Percentiles rank a stretch among this genome's conserved stretches.
These are phyloP conservation scores for Orchesellides sinensis DNA, from an alignment of 2,888 invertebrate species.

Conservation along the genomic window DNA sequence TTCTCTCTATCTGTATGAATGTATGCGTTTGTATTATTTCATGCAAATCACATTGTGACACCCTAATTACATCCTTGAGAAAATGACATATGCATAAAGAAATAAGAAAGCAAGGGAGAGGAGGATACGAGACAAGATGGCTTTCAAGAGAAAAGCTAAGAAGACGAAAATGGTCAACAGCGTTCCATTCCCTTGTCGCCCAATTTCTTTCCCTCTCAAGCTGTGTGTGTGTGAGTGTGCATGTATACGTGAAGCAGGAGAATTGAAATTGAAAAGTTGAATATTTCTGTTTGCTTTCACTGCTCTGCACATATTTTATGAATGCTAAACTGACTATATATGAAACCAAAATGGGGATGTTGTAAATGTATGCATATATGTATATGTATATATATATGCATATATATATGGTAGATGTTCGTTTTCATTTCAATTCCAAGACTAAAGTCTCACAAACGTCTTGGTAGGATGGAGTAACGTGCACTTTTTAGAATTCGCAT, in stretches of 20 bases:
- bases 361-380: not conserved
- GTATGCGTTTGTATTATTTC: slow-evolving; percentile 40
- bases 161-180: slow-evolving; percentile 31
- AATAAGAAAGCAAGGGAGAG: not conserved
- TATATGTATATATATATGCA: not conserved
- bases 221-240: not conserved
- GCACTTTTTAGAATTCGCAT: not conserved
- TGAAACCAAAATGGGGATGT: too few relatives aligned
- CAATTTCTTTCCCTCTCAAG: not conserved
- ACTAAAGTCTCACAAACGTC: too few relatives aligned
- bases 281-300: not conserved
- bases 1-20: not conserved
- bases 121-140: not conserved
- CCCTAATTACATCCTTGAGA: slow-evolving; percentile 65
- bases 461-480: not conserved
- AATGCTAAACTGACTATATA: not conserved
- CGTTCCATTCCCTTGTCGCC: too few relatives aligned
- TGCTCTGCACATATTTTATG: slow-evolving; percentile 29
- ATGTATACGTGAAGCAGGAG: not conserved
- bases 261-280: slow-evolving; percentile 37
- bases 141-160: not conserved
- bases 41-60: slow-evolving; percentile 66
- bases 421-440: too few relatives aligned
- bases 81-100: slow-evolving; percentile 54
- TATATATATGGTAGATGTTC: not conserved